Base-by-base conservation (phyloP, 2,113 vertebrate species). In the Plecturocebus donacophilus region DNA sequence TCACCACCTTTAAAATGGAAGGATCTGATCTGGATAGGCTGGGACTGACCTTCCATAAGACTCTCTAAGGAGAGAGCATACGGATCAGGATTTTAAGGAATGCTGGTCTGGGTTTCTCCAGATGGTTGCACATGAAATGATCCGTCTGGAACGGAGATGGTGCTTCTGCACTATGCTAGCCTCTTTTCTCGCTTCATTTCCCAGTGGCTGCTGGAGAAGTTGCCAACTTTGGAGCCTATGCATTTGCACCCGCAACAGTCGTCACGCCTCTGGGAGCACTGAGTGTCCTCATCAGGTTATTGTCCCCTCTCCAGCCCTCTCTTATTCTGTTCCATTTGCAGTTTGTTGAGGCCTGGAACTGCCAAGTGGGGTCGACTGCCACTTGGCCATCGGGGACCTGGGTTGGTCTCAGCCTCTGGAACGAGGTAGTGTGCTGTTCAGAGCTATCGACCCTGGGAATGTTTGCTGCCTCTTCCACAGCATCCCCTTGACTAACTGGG, bases 271-370 rank as follows among this genome's bases (percentile, higher is more conserved):
- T 99, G 79, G 99, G 99, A 61, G 99, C 99, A 0, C 99, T 99
- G 86, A 99, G 99, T 0, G 99, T 99, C 97, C 99, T 99, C 87
- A 99, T 99, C 98, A 99, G 99, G 99, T 99, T 98, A 93, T 96
- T 91, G 64, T 52, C 49, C 11, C 56, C n/a, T 73, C 32, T 85
- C 80, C 73, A 0, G 49, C 14, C 38, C 12, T 92, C 7, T 88
- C 90, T 86, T 64, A 54, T 70, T 93, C 84, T 61, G 91, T 85
- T 14, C 40, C 86, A 0, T 47, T 73, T 75, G 52, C 32, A 25
- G 14, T 77, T 77, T 73, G 14, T 82, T 91, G 47, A 49, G 32
- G 12, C 47, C 70, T 92, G 23, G 30, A 79, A 56, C 66, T 86
- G 19, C 35, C 52, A 90, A 73, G 14, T 35, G 58, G 32, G 87